Base-by-base conservation (phyloP, 2,888 invertebrate species). In the Folsomia candida region DNA sequence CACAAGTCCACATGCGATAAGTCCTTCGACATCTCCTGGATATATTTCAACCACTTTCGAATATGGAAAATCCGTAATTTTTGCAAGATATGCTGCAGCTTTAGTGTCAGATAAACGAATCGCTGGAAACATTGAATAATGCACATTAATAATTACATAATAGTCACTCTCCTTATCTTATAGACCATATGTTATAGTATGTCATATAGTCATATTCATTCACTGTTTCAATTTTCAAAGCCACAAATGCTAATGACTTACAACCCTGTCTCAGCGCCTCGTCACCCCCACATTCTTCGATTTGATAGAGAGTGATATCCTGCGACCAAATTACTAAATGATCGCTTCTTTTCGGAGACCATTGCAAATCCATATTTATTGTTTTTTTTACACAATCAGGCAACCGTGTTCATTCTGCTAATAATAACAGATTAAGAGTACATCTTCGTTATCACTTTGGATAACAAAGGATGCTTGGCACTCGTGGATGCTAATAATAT, bases 301-400 rank as follows among this genome's bases (percentile, higher is more conserved):
- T 80, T 73, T 84, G 82, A 82, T 94, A 95, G 65, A 96, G 85
- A 83, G 88, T 90, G 82, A 97, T 90, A 82, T 95, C 94, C 68
- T 93, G 90, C 57, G 94, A 93, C 91, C 94, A 94, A 64, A 93
- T 90, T 76, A 95, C 89, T 82, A 95, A 95, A 82, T 91, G 92
- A 81, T 94, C 89, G 1, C 85, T 84, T 77, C 87, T 86, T 68
- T 89, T 87, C 0, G 94, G 94, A 29, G 94, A 92, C 95, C 95
- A 96, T 81, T 90, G 88, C 47, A 94, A 88, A 81, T 95, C 94
- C 76, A 91, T 85, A 83, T 90, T 47, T 47, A 47, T 47, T 47
- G n/a, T n/a, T n/a, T n/a, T n/a, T n/a, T n/a, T n/a, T n/a, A n/a
- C n/a, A n/a, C n/a, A n/a, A n/a, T n/a, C n/a, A n/a, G n/a, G n/a